Evolutionary conservation across 30 jellyfish, hydroid and myxozoan genomes (phyloP), one percentile per base, ranked within the genome.

Genomic region (Aurelia aurita): DNA sequence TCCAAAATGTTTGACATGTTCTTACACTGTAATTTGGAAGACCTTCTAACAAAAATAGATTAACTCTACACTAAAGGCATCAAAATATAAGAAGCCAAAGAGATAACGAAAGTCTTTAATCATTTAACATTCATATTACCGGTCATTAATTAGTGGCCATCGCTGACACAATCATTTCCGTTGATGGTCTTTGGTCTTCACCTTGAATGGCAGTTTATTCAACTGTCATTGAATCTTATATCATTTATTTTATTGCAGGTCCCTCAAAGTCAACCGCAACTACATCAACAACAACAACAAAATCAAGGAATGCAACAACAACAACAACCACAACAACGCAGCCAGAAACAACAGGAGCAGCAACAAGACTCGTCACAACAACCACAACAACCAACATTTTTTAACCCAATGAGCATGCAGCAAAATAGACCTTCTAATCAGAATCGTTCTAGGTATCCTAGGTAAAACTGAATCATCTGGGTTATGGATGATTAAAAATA

Each of bases 331-430:
- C 46, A 70, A 49, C 83, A 12, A 51, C 83, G 35, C 23, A 29
- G n/a, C 47, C 83, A 46, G 26, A 32, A 18, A 54, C 34, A 68
- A 16, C 58, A 49, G 10, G 15, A 39, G 13, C 51, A 9, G 10
- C 51, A 58, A 26, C 81, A 69, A 69, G 19, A 19, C 19, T 34
- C 31, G 21, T 65, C 49, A 0, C 84, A 44, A 25, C 84, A 64
- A 12, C 84, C 12, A 20, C 80, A 68, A 9, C 63, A 71, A 45
- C 84, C 84, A 34, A 53, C 84, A 71, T 74, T 74, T 61, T 74
- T 74, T 74, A 74, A 74, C 58, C 86, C 86, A 46, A 51, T 53
- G 26, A 74, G 23, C 58, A 74, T 74, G 86, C 86, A 47, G 22
- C 86, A 74, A 35, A 74, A 27, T 74, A 59, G 63, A 61, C 57